Evolutionary conservation across 2,888 invertebrate genomes (phyloP).

Genomic region (Morpho achilles): DNA sequence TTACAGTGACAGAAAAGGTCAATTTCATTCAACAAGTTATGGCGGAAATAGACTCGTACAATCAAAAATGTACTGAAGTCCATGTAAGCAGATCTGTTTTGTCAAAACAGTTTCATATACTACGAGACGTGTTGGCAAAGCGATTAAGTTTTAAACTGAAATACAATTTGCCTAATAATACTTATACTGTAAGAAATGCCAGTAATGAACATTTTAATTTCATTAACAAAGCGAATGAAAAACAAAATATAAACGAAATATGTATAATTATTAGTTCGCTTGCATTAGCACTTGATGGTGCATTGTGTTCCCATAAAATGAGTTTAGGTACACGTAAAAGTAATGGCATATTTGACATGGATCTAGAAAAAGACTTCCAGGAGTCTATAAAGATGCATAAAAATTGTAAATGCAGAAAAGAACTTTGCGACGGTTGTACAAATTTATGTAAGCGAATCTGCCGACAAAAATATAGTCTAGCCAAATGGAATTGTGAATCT

Average conservation of each 20-base stretch:
- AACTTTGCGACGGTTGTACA: slow-evolving; percentile 43
- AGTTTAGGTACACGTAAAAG: slow-evolving; percentile 20
- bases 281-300: slow-evolving; percentile 38
- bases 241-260: slow-evolving; percentile 35
- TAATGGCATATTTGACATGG: slow-evolving; percentile 19
- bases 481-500: slow-evolving; percentile 48
- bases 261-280: slow-evolving; percentile 42
- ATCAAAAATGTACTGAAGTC: slow-evolving; percentile 37
- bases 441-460: slow-evolving; percentile 48
- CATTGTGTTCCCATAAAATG: slow-evolving; percentile 38
- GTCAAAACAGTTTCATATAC: slow-evolving; percentile 35
- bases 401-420: slow-evolving; percentile 43
- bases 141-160: slow-evolving; percentile 44
- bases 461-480: slow-evolving; percentile 45
- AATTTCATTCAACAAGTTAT: slow-evolving; percentile 38
- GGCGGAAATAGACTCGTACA: slow-evolving; percentile 36
- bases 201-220: not conserved
- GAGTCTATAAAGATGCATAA: slow-evolving; percentile 32
- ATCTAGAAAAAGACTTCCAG: slow-evolving; percentile 22
- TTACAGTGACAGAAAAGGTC: slow-evolving; percentile 45
- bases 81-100: slow-evolving; percentile 31
- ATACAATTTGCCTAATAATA: slow-evolving; percentile 31
- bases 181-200: not conserved
- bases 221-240: not conserved
- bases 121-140: slow-evolving; percentile 39